Evolutionary conservation across 2,888 invertebrate species (phyloP), one percentile per base, ranked within the genome.

Genomic region (Allophyes oxyacanthae): DNA sequence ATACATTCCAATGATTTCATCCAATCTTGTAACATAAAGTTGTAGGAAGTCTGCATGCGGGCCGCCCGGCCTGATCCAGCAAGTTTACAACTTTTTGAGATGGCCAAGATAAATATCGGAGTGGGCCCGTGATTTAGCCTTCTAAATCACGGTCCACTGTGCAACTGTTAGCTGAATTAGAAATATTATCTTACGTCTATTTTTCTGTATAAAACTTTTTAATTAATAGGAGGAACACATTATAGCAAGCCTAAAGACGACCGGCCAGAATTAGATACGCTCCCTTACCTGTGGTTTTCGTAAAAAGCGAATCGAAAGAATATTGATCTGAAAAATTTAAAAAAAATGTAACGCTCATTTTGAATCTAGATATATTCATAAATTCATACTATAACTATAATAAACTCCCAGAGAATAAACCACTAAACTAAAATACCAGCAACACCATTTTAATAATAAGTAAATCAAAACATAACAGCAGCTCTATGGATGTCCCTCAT

Each of bases 21-120:
- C 81, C 84, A 86, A 91, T 91, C 83, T 77, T 77, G 74, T 87
- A 85, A 90, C 85, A 83, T 82, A 83, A 86, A 92, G 89, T 91
- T 88, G 58, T 59, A 63, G 71, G 74, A 70, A 75, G 75, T 80
- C 77, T 79, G 78, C 81, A 92, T 93, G 91, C 92, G 91, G 91
- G 91, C 86, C 33, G 65, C 77, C 81, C 81, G 77, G 61, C 77
- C 73, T 81, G 82, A 83, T 87, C 83, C 80, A 76, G 76, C 68
- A 83, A 89, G 79, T 86, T 85, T 73, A 53, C 64, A 87, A 87
- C 84, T 89, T 84, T 87, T 88, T 87, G 79, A 77, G 75, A 81
- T 82, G 68, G 79, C 74, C 66, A 84, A 87, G 79, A 86, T 82
- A 90, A 89, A 90, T 84, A 88, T 76, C 69, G 77, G 80, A 77